phyloP scores from a whole-genome alignment of 2,888 invertebrate species.

The Ganaspis brasiliensis region DNA sequence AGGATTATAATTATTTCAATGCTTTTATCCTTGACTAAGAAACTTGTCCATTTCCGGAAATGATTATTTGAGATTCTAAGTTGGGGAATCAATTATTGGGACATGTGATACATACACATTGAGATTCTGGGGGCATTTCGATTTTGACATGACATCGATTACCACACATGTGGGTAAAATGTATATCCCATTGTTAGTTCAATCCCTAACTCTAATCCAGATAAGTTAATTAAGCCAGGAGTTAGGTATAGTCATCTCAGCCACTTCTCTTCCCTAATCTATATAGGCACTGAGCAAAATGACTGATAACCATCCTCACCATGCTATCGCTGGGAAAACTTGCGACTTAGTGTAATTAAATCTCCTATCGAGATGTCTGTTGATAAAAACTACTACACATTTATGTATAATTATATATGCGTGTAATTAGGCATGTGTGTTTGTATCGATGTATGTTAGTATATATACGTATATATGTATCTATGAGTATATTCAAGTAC shows the following conservation, averaged over 20 bases:
- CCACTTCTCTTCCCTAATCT: background rate
- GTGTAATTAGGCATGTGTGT: too few species aligned
- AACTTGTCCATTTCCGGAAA: conserved; percentile 11
- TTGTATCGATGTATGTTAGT: too few species aligned
- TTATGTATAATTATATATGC: too few species aligned
- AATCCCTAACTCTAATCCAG: background rate
- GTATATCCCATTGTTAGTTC: background rate
- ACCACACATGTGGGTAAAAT: background rate
- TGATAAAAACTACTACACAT: background rate
- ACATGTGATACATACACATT: background rate
- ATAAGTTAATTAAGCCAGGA: background rate
- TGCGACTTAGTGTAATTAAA: conserved; percentile 4
- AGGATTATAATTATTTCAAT: too few species aligned
- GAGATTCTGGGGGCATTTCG: conserved; percentile 4
- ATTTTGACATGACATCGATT: conserved; percentile 13
- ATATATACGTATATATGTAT: too few species aligned
- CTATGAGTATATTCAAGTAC: too few species aligned
- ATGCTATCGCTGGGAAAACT: conserved; percentile 9
- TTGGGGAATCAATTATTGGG: background rate
- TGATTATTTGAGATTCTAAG: conserved; percentile 6
- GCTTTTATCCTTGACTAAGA: too few species aligned
- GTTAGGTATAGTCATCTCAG: background rate
- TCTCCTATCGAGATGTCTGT: background rate
- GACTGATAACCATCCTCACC: background rate
- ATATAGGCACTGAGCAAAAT: background rate